Conservation (phyloP, 1,140 invertebrate genomes). For the Papilio dardanus region DNA sequence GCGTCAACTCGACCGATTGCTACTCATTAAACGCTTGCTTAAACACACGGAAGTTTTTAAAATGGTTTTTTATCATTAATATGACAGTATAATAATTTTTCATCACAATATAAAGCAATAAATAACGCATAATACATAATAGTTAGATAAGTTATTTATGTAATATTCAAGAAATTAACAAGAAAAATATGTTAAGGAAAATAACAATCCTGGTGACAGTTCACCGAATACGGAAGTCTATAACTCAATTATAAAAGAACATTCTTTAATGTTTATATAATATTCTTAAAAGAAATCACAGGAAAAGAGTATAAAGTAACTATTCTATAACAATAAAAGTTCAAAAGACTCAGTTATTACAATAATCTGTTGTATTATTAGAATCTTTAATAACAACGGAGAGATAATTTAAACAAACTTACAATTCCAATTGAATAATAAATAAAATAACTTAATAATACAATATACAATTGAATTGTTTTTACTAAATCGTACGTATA, state of each 20-base stretch:
- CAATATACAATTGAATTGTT: background rate
- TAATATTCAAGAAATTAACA: background rate
- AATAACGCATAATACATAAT: background rate
- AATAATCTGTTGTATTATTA: background rate
- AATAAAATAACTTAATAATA: background rate
- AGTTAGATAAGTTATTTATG: background rate
- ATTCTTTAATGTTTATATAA: conserved; percentile 14
- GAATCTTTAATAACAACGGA: background rate
- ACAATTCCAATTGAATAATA: background rate
- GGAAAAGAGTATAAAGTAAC: background rate
- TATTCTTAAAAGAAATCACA: background rate
- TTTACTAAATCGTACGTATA: background rate
- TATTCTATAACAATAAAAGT: conserved; percentile 1
- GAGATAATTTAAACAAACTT: background rate
- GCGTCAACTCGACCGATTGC: conserved; percentile 11
- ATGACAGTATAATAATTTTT: background rate
- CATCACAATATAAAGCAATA: background rate
- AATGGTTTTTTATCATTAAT: background rate
- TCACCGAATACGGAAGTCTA: conserved; percentile 10
- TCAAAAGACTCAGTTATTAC: background rate
- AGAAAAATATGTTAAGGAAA: background rate
- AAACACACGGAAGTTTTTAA: conserved; percentile 5
- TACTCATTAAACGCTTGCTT: conserved; percentile 11
- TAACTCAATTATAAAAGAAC: background rate
- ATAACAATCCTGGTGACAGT: background rate